Percentiles rank a stretch among this genome's conserved stretches.
phyloP scores from a whole-genome alignment of 1,140 invertebrate genomes.

The Phortica variegata region DNA sequence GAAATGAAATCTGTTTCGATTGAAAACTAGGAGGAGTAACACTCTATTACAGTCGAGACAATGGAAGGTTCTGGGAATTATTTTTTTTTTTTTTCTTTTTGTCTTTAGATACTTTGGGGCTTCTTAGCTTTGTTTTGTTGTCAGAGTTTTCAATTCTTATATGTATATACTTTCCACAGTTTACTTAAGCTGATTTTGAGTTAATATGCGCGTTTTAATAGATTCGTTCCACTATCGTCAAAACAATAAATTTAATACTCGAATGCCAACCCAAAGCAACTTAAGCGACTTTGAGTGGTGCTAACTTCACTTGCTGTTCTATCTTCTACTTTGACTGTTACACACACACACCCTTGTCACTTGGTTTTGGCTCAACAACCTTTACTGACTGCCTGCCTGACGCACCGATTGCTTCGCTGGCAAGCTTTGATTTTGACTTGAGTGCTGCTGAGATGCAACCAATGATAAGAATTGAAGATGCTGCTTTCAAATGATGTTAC shows the following conservation, averaged over 20 bases:
- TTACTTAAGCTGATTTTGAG: slow-evolving; percentile 52
- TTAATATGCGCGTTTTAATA: slow-evolving; percentile 55
- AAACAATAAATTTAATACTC: slow-evolving; percentile 50
- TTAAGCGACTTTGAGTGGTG: neutral
- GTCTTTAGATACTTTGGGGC: no score
- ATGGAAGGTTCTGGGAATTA: no score
- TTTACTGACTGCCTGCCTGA: neutral
- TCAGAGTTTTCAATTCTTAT: no score
- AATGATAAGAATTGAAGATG: slow-evolving; percentile 36
- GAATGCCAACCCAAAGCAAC: neutral
- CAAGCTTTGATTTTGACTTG: slow-evolving; percentile 48
- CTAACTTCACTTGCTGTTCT: slow-evolving; percentile 12
- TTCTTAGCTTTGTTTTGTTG: no score
- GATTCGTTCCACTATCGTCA: slow-evolving; percentile 56
- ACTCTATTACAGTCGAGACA: no score
- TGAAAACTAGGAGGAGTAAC: no score
- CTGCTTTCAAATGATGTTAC: neutral
- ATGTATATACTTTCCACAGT: slow-evolving; percentile 20
- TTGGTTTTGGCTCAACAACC: neutral
- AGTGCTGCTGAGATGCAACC: slow-evolving; percentile 54
- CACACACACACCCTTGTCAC: slow-evolving; percentile 5
- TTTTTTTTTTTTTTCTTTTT: no score
- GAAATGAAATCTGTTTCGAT: no score
- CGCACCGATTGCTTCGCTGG: slow-evolving; percentile 17
- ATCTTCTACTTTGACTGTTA: no score